These are phyloP conservation scores for Cephus nigrinus DNA, from an alignment of 2,888 invertebrate species.

Conservation along the genomic window DNA sequence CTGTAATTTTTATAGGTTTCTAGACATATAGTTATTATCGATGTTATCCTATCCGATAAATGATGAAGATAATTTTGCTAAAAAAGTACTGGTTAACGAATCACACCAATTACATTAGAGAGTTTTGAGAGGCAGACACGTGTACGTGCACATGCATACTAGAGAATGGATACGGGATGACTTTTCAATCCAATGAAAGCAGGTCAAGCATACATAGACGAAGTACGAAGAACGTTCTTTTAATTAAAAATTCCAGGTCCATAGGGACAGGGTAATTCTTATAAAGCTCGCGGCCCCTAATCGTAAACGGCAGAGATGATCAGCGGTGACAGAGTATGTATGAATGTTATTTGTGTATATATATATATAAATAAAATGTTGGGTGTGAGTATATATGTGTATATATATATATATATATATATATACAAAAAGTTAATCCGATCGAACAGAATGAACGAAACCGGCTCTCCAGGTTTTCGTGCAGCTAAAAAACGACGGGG, in stretches of 20 bases:
- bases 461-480: constrained; percentile 20
- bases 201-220: neutral
- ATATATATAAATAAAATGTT: too few species aligned
- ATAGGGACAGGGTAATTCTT: neutral
- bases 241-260: neutral
- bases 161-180: neutral
- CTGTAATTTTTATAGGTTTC: constrained; percentile 7
- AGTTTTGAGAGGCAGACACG: neutral
- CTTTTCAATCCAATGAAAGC: neutral
- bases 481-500: constrained; percentile 11
- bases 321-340: neutral
- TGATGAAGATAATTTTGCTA: neutral
- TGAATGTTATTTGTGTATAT: too few species aligned
- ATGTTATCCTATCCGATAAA: neutral
- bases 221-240: neutral
- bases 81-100: neutral
- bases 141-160: neutral
- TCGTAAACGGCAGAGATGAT: neutral
- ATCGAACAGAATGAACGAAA: constrained; percentile 25
- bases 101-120: neutral
- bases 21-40: neutral
- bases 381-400: too few species aligned
- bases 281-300: neutral
- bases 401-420: too few species aligned
- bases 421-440: constrained; percentile 17